These are phyloP conservation scores for Dicaeum eximium DNA, from an alignment of 2,113 vertebrate genomes.

Conservation along the genomic window DNA sequence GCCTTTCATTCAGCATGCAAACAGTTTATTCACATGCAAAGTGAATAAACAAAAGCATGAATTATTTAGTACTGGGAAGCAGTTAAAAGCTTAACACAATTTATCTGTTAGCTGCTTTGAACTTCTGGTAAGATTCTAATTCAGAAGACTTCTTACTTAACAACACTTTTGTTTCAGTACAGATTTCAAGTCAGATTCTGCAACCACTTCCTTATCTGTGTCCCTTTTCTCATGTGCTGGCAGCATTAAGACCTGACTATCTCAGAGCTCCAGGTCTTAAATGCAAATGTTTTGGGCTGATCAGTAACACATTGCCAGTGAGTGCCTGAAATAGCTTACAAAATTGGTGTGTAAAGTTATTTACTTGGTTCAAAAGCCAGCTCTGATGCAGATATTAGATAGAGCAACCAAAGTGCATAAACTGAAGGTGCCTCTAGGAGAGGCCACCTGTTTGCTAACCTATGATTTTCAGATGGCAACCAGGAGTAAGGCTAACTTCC, in stretches of 20 bases:
- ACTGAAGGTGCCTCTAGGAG: neutral
- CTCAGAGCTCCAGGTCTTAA: neutral
- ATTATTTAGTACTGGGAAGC: neutral
- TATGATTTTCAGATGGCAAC: neutral
- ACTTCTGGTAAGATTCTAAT: neutral
- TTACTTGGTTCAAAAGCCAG: neutral
- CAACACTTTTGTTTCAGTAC: neutral
- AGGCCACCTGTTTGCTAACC: neutral
- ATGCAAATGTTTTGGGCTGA: neutral
- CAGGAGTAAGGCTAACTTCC: neutral
- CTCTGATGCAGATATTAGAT: neutral
- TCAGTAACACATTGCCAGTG: neutral
- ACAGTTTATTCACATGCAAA: no score
- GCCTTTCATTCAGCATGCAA: neutral
- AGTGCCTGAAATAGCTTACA: neutral
- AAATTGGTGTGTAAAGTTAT: neutral
- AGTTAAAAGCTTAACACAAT: neutral
- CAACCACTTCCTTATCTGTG: slow-evolving; percentile 54
- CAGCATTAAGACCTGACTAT: neutral
- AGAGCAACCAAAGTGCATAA: neutral
- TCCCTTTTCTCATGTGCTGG: slow-evolving; percentile 7
- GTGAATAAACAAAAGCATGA: neutral
- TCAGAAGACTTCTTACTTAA: neutral
- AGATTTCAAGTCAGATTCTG: slow-evolving; percentile 41
- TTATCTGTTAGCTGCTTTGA: neutral